Evolutionary conservation across 1,140 invertebrate genomes (phyloP).

Genomic region (Drosophila sproati): DNA sequence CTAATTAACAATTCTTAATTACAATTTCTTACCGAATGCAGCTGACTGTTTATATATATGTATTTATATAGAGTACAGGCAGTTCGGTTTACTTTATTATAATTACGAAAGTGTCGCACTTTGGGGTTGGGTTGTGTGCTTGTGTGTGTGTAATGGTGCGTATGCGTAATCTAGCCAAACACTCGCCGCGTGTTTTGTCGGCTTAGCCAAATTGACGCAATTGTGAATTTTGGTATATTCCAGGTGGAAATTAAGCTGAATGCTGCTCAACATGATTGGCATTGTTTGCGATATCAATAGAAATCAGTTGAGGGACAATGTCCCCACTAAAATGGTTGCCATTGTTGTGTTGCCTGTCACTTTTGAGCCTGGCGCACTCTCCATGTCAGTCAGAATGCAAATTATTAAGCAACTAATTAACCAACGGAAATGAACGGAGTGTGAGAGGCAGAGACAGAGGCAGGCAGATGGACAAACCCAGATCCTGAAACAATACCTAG

Average conservation of each 20-base stretch:
- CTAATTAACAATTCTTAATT: constrained; percentile 74
- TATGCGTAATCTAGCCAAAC: constrained; percentile 28
- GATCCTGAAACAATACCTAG: background rate
- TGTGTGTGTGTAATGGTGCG: constrained; percentile 24
- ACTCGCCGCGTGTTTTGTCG: constrained; percentile 23
- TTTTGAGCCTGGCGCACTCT: constrained; percentile 57
- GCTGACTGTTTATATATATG: background rate
- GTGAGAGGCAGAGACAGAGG: background rate
- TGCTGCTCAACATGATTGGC: constrained; percentile 66
- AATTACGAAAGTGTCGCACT: constrained; percentile 35
- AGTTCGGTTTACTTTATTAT: constrained; percentile 14
- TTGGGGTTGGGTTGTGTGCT: constrained; percentile 3
- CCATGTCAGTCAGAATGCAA: constrained; percentile 64
- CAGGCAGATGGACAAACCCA: too few species aligned
- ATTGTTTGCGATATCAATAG: constrained; percentile 68
- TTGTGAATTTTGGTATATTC: constrained; percentile 65
- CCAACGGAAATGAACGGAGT: constrained; percentile 41
- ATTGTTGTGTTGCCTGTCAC: constrained; percentile 59
- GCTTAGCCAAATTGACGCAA: constrained; percentile 62
- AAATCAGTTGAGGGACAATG: constrained; percentile 44
- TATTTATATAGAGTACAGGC: constrained; percentile 9
- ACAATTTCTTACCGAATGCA: constrained; percentile 44
- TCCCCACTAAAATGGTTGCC: constrained; percentile 50
- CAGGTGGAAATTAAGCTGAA: constrained; percentile 77
- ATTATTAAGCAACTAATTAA: constrained; percentile 82